These are phyloP conservation scores for Eriocheir sinensis DNA, from an alignment of 1,140 invertebrate genomes.

Conservation along the genomic window DNA sequence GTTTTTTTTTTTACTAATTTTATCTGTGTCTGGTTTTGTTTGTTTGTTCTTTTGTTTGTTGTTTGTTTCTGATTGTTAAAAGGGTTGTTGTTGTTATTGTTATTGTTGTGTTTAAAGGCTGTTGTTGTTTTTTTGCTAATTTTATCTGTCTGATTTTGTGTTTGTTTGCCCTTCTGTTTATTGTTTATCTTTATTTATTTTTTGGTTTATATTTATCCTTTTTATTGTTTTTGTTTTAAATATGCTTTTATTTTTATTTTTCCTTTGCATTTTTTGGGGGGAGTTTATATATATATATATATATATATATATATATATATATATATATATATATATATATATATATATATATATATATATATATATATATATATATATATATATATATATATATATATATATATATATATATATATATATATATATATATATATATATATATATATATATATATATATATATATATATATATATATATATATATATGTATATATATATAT, in stretches of 20 bases:
- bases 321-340: neutral
- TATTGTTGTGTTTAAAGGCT: too few species aligned
- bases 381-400: slow-evolving; percentile 49
- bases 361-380: neutral
- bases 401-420: slow-evolving; percentile 53
- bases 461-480: slow-evolving; percentile 51
- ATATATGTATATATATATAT: slow-evolving; percentile 9
- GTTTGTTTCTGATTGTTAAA: too few species aligned
- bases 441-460: slow-evolving; percentile 53
- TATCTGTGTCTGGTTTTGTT: too few species aligned
- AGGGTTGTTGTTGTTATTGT: too few species aligned
- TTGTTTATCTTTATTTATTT: too few species aligned
- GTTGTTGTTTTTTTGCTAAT: too few species aligned
- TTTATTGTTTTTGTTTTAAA: too few species aligned
- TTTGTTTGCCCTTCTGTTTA: too few species aligned
- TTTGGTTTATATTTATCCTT: too few species aligned
- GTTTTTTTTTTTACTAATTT: too few species aligned
- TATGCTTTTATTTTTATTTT: neutral
- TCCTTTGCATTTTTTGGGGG: neutral
- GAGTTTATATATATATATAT: slow-evolving; percentile 49
- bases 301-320: slow-evolving; percentile 55
- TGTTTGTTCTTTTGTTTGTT: too few species aligned
- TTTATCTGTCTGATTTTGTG: too few species aligned
- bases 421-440: neutral
- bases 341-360: neutral